Base-by-base conservation (phyloP, 37 sponge, comb jelly and placozoan genomes). In the Dysidea cf. avara region DNA sequence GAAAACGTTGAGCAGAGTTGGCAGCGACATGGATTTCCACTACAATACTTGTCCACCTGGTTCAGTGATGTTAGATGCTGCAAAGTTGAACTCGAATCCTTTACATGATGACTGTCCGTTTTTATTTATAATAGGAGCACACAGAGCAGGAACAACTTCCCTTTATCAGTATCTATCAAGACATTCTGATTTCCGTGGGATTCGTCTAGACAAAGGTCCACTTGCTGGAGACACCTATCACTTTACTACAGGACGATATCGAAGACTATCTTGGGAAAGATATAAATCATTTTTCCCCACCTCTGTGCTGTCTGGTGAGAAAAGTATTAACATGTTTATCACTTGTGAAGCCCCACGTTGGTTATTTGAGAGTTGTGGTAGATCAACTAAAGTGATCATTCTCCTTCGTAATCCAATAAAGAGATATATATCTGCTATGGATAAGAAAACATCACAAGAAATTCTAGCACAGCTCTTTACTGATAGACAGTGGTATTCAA, bases 111-210 rank as follows among this genome's bases (percentile, higher is more conserved):
- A 83, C 72, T 92, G 92, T 59, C 92, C 92, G 13, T 68, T 75
- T 22, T 63, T 92, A 36, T 92, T 83, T 61, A 73, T 92, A 21
- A 83, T 92, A 24, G 92, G 92, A 18, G 82, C 87, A 9, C 61
- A 87, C 20, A 92, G 86, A 37, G 84, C 75, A 36, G 92, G 92
- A 0, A 92, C 92, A 37, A 75, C 92, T 0, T 92, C 92, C 0
- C 84, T 92, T 35, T 81, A 81, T 53, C 79, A 75, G 43, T 92
- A 92, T 67, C n/a, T 92, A 21, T 79, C 87, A 14, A 79, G 79
- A 57, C 92, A 92, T 62, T 83, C 84, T 24, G 69, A 79, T 22
- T 92, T 92, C 56, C 56, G 68, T 17, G 92, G 92, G 2, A 72
- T 68, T 24, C 59, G 64, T 22, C 46, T 92, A 3, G 87, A 86